A percentile compares a stretch with the other conserved stretches of the same genome.
These are phyloP conservation scores for Plagodis dolabraria DNA, from an alignment of 2,888 invertebrate species.

Conservation along the genomic window DNA sequence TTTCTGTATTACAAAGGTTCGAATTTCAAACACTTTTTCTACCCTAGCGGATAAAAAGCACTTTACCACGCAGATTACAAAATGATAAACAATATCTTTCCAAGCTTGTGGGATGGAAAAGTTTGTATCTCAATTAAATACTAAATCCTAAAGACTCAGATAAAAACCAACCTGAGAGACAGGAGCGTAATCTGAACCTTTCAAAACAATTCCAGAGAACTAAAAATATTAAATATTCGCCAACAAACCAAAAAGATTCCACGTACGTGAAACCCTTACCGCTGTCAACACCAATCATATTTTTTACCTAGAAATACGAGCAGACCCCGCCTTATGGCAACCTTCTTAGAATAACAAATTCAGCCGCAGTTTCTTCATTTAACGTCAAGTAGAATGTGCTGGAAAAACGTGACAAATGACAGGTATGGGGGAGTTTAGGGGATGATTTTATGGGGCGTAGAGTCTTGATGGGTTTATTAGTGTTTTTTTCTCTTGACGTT, in stretches of 20 bases:
- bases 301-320: constrained; percentile 4
- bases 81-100: too few relatives aligned
- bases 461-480: constrained; percentile 17
- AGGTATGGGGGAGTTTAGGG: constrained; percentile 10
- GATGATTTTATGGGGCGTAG: constrained; percentile 11
- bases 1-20: too few relatives aligned
- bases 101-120: too few relatives aligned
- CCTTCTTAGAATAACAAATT: constrained; percentile 37
- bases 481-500: not conserved
- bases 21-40: too few relatives aligned
- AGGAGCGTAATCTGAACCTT: not conserved
- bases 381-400: constrained; percentile 5
- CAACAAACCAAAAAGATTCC: not conserved
- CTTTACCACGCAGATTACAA: too few relatives aligned
- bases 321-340: constrained; percentile 9
- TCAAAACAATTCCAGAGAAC: not conserved
- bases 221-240: not conserved
- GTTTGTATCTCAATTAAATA: too few relatives aligned
- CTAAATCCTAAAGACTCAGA: too few relatives aligned
- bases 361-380: not conserved
- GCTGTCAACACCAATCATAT: constrained; percentile 6
- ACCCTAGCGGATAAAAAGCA: too few relatives aligned
- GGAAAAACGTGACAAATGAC: constrained; percentile 24
- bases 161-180: too few relatives aligned
- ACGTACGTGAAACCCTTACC: not conserved